A percentile compares a stretch with the other conserved stretches of the same genome.
phyloP scores from a whole-genome alignment of 2,797 vertebrate genomes.

The Crax fasciolata region DNA sequence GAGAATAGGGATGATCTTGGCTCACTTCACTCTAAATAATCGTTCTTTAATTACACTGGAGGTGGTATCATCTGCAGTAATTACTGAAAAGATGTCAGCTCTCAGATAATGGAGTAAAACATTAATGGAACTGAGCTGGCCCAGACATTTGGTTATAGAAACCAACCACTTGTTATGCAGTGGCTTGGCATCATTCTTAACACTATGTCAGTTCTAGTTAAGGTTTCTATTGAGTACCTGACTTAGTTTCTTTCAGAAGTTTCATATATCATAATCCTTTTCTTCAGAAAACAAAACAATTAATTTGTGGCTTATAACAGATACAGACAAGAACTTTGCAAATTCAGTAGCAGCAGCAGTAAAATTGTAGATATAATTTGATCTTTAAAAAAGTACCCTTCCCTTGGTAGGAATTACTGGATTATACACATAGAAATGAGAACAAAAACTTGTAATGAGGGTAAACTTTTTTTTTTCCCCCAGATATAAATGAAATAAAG shows the following conservation, averaged over 20 bases:
- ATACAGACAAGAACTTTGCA: not conserved
- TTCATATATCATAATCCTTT: not conserved
- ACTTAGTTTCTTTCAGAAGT: not conserved
- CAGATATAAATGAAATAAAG: not conserved
- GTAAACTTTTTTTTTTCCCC: not conserved
- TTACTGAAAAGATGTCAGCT: slow-evolving; percentile 88
- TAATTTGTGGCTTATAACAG: not conserved
- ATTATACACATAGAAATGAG: not conserved
- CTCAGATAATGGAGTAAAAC: slow-evolving; percentile 83
- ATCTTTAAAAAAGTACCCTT: not conserved
- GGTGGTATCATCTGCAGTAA: slow-evolving; percentile 89
- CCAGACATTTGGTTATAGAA: slow-evolving; percentile 47
- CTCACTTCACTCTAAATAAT: slow-evolving; percentile 88
- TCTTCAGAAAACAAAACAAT: not conserved
- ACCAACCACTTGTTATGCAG: slow-evolving; percentile 16
- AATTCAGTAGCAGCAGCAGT: not conserved
- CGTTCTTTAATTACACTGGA: slow-evolving; percentile 91
- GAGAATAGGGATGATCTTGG: slow-evolving; percentile 85
- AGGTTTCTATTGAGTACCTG: slow-evolving; percentile 10
- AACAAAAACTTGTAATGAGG: not conserved
- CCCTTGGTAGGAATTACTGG: not conserved
- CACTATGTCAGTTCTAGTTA: not conserved
- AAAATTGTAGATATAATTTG: not conserved
- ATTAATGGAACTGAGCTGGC: slow-evolving; percentile 78
- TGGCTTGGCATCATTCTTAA: slow-evolving; percentile 9